Evolutionary conservation across 2,797 vertebrate species (phyloP), one percentile per base, ranked within the genome.

Genomic region (Myotis daubentonii): DNA sequence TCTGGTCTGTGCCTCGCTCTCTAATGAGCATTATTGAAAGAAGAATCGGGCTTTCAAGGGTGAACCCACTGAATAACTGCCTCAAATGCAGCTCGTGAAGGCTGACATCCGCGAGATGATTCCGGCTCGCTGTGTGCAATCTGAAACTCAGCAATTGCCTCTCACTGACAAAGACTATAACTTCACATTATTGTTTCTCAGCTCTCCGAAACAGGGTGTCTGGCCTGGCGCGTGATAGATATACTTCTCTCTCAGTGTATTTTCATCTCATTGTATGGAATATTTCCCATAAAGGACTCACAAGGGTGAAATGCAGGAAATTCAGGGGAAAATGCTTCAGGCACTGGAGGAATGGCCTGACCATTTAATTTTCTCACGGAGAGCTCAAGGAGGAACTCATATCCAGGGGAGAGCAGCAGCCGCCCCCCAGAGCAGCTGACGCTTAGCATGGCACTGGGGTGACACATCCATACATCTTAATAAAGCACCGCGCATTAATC

Each of bases 401-500:
- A 47, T 82, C 4, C 9, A n/a, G 47, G 92, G 95, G 92, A 95
- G 79, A 44, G 66, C 7, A 22, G 38, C 68, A 44, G 90, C 72
- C 76, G 85, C 85, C 6, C 60, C 78, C 78, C 82, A 47, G 60
- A 90, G 91, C 3, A 84, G 78, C 89, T 28, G 3, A 91, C 60
- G 86, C 94, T 97, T 84, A 94, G 96, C 92, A 1, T 94, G 87
- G 86, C 94, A 75, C 51, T 62, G 76, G 68, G 41, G 72, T 94
- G 97, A 96, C 96, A 96, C 66, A 65, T 89, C 95, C 94, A 95
- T 97, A 97, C 75, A 94, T 98, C 97, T 97, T 97, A 78, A 97
- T 97, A 96, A 95, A 96, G 81, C 94, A 85, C 88, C 3, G 0
- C 53, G 68, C 66, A 87, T 97, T 97, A 91, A 96, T 92, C 92